Evolutionary conservation across 1,140 invertebrate species (phyloP).

Genomic region (Holcopasites calliopsidis): DNA sequence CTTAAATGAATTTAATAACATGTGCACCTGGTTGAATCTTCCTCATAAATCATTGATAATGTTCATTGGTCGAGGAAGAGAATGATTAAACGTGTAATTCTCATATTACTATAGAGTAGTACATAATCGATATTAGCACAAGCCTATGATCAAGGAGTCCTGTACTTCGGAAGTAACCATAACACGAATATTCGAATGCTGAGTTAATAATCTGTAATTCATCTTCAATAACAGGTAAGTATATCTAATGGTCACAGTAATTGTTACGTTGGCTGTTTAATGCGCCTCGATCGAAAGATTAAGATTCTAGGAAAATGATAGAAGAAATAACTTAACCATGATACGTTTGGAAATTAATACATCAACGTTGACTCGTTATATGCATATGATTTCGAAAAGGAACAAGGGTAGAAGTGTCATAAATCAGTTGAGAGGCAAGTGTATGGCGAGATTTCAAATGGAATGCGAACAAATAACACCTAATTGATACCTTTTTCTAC

Average conservation of each 20-base stretch:
- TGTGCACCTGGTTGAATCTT: no score
- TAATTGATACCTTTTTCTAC: neutral
- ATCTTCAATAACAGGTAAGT: neutral
- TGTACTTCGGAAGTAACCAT: neutral
- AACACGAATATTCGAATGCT: neutral
- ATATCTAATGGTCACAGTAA: neutral
- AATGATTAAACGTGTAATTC: no score
- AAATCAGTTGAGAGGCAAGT: no score
- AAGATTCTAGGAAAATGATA: neutral
- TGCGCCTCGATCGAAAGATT: neutral
- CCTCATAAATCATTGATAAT: no score
- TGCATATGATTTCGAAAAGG: no score
- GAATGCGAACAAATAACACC: no score
- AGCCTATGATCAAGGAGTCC: neutral
- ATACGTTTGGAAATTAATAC: conserved; percentile 44
- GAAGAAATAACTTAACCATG: neutral
- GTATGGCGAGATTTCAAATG: no score
- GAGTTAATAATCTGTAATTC: neutral
- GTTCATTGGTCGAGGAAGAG: no score
- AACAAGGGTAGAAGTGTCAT: no score
- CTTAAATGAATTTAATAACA: no score
- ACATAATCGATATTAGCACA: neutral
- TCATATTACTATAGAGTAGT: no score
- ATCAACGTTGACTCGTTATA: no score
- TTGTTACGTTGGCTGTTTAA: neutral